Percentiles rank a stretch among this genome's conserved stretches.
Evolutionary conservation across 2,113 vertebrate genomes (phyloP).

Genomic region (Cyanocitta stelleri): DNA sequence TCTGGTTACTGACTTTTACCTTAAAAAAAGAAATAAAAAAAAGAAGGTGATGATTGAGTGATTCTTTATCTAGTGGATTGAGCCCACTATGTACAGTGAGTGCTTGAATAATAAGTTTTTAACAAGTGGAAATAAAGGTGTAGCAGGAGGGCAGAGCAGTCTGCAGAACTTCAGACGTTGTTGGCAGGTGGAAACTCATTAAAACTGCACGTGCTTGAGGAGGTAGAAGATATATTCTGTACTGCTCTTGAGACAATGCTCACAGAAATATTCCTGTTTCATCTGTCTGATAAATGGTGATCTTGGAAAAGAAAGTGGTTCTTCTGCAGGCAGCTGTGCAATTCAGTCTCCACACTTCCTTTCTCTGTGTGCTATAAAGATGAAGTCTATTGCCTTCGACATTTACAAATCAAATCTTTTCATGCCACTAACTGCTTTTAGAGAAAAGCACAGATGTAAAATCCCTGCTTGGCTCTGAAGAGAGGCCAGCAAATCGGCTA

Average conservation of each 20-base stretch:
- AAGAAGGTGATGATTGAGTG: not conserved
- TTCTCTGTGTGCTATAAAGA: not conserved
- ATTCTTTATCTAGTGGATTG: not conserved
- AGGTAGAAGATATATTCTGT: not conserved
- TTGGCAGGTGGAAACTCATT: constrained; percentile 32
- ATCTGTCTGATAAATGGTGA: constrained; percentile 3
- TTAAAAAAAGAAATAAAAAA: not conserved
- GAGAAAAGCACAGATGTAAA: constrained; percentile 21
- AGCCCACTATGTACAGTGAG: not conserved
- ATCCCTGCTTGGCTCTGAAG: not conserved
- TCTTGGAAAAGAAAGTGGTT: not conserved
- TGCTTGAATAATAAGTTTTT: not conserved
- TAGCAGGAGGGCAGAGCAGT: not conserved
- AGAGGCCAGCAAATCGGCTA: not conserved
- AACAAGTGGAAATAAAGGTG: not conserved
- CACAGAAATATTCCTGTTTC: constrained; percentile 8
- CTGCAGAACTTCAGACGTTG: not conserved
- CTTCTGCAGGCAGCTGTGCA: constrained; percentile 40
- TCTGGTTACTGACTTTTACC: not conserved
- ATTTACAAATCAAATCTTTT: constrained; percentile 54
- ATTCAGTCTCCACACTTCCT: not conserved
- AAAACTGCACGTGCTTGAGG: not conserved
- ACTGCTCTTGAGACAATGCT: constrained; percentile 2
- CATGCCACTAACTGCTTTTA: not conserved
- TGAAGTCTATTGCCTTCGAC: constrained; percentile 33